Percentiles rank a stretch among this genome's conserved stretches.
Evolutionary conservation across 2,113 vertebrate species (phyloP).

Genomic region (Pluvianellus socialis): DNA sequence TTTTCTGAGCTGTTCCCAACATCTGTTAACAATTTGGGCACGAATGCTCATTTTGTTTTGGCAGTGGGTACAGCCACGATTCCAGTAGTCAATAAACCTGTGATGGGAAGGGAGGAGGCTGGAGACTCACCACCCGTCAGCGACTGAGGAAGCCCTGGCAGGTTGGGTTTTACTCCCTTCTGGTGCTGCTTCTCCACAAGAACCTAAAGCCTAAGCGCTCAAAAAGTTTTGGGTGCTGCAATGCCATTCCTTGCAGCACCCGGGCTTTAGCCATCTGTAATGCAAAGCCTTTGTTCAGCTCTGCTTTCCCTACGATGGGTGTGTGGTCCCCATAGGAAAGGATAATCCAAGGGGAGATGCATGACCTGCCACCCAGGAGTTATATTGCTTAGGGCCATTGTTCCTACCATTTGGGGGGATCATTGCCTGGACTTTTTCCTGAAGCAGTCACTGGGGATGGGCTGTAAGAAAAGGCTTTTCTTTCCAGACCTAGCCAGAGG

Average conservation of each 20-base stretch:
- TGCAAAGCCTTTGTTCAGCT: not conserved
- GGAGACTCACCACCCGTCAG: not conserved
- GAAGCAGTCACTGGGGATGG: not conserved
- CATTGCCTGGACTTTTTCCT: not conserved
- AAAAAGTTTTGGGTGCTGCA: not conserved
- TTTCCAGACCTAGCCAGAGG: not conserved
- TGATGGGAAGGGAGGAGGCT: not conserved
- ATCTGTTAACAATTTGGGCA: not conserved
- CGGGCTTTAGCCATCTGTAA: not conserved
- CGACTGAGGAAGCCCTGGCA: not conserved
- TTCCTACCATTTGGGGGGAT: not conserved
- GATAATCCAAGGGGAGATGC: too few species aligned
- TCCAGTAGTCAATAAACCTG: not conserved
- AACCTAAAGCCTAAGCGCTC: not conserved
- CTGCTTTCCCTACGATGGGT: not conserved
- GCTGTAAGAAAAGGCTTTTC: not conserved
- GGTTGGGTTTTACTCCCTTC: not conserved
- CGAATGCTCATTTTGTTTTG: not conserved
- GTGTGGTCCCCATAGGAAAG: not conserved
- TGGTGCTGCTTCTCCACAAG: not conserved
- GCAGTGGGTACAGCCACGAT: not conserved
- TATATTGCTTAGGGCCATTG: not conserved
- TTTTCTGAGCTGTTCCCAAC: constrained; percentile 4
- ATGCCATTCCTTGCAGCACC: not conserved
- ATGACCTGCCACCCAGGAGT: not conserved